phyloP scores from a whole-genome alignment of 37 sponge, comb jelly and placozoan species.

The Haliclona indistincta region DNA sequence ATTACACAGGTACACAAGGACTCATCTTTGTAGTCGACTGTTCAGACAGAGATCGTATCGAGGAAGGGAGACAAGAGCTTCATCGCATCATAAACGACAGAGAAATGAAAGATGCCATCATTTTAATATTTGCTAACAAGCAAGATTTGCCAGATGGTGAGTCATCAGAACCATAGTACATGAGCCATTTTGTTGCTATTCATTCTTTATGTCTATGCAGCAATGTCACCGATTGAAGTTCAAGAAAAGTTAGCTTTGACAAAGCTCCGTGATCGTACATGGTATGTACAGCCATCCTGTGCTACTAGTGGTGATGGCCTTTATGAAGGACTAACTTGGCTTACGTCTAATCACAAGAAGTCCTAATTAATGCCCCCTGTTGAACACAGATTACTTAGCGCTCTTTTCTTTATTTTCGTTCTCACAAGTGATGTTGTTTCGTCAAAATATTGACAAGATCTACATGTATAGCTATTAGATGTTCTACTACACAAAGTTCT shows the following conservation, averaged over 20 bases:
- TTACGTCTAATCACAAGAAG: constrained; percentile 90
- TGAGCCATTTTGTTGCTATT: neutral
- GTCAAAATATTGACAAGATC: no score
- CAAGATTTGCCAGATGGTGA: constrained; percentile 94
- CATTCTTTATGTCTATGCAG: constrained; percentile 35
- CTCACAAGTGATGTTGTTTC: no score
- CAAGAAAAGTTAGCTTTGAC: constrained; percentile 90
- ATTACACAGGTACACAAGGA: constrained; percentile 98
- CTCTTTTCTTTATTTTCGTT: no score
- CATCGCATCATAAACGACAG: constrained; percentile 95
- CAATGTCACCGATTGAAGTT: constrained; percentile 94
- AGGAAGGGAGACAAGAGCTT: constrained; percentile 93
- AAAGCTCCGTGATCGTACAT: constrained; percentile 87
- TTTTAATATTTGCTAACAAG: constrained; percentile 97
- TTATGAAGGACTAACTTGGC: constrained; percentile 96
- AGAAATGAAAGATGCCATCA: constrained; percentile 94
- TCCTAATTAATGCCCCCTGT: constrained; percentile 13
- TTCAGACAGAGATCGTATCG: constrained; percentile 92
- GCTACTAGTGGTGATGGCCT: constrained; percentile 94
- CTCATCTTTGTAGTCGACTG: constrained; percentile 98
- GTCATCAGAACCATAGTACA: constrained; percentile 1
- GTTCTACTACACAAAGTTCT: no score
- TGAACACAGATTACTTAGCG: no score
- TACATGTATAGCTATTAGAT: no score
- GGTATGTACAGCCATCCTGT: constrained; percentile 99